phyloP scores from a whole-genome alignment of 2,113 vertebrate species.

The Syrmaticus mikado region DNA sequence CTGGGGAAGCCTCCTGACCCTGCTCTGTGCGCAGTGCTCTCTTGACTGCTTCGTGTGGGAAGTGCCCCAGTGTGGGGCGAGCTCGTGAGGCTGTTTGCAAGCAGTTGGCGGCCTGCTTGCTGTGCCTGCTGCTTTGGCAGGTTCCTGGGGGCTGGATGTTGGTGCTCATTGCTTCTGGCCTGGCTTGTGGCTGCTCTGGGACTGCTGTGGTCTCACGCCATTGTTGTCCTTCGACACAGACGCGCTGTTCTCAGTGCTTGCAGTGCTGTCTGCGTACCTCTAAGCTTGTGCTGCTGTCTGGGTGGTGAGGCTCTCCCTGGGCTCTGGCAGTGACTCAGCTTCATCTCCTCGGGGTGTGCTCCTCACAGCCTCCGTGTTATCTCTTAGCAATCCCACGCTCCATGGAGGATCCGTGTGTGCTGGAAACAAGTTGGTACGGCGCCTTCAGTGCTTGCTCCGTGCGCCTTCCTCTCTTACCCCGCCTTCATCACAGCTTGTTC shows the following conservation, averaged over 20 bases:
- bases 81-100: not conserved
- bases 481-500: not conserved
- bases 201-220: accelerated
- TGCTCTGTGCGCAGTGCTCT: not conserved
- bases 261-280: not conserved
- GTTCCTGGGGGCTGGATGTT: not conserved
- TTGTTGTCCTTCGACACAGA: accelerated
- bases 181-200: too few species aligned
- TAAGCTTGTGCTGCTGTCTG: accelerated
- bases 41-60: accelerated
- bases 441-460: not conserved
- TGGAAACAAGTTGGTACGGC: too few species aligned
- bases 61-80: not conserved
- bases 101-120: not conserved
- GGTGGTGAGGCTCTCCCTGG: not conserved
- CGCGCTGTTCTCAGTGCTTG: accelerated
- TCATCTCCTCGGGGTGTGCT: not conserved
- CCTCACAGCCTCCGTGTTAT: not conserved
- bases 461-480: too few species aligned
- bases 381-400: not conserved
- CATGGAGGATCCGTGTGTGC: not conserved
- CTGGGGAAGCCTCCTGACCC: not conserved
- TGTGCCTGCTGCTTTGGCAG: accelerated
- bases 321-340: not conserved
- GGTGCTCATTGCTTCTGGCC: accelerated